Percentiles rank a stretch among this genome's conserved stretches.
These are phyloP conservation scores for Pantelozetes paolii DNA, from an alignment of 2,888 invertebrate genomes.

Conservation along the genomic window DNA sequence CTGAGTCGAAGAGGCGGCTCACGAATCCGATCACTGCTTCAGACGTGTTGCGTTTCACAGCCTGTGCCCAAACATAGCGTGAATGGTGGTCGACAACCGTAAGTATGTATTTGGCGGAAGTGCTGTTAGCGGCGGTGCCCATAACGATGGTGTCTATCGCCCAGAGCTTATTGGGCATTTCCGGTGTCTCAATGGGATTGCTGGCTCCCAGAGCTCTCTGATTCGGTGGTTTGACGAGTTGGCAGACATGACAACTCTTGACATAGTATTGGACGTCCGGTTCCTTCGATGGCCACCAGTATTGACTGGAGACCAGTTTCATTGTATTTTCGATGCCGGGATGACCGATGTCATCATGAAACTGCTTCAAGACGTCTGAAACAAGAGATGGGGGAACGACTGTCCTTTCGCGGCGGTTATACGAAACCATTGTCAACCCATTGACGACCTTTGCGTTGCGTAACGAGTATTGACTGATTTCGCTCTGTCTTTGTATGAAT, in stretches of 20 bases:
- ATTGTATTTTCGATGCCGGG: neutral
- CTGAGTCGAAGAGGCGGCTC: neutral
- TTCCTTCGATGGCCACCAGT: neutral
- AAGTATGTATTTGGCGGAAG: neutral
- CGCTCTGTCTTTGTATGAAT: neutral
- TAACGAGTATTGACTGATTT: neutral
- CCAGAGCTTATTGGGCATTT: neutral
- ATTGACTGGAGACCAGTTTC: neutral
- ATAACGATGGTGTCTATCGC: constrained; percentile 2
- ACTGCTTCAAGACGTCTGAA: neutral
- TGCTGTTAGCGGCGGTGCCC: neutral
- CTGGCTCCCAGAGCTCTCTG: neutral
- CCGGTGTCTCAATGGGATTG: neutral
- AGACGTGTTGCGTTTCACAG: neutral
- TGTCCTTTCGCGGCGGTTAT: neutral
- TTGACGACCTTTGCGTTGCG: neutral
- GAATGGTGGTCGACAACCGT: constrained; percentile 11
- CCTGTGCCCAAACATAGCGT: neutral
- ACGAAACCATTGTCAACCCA: neutral
- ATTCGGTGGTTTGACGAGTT: constrained; percentile 9
- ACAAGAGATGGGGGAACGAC: too few species aligned
- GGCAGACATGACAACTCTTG: neutral
- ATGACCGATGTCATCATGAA: neutral
- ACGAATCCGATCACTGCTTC: neutral
- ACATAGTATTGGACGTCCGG: neutral